phyloP scores from a whole-genome alignment of 2,797 vertebrate species.

The Megaceryle alcyon region DNA sequence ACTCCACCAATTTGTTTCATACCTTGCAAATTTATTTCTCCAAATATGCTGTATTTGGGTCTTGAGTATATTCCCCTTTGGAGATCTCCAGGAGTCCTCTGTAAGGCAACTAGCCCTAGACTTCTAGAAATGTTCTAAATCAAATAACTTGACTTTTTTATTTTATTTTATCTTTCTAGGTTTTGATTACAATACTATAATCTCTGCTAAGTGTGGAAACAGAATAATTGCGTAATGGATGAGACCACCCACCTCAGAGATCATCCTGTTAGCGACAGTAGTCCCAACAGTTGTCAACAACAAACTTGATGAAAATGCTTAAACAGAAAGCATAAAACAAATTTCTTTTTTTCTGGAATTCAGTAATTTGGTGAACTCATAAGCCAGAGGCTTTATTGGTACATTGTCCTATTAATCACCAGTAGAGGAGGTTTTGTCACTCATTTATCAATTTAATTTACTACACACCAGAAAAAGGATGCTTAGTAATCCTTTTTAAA shows the following conservation, averaged over 20 bases:
- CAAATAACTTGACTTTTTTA: background rate
- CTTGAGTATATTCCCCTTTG: background rate
- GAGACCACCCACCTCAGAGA: background rate
- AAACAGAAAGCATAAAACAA: background rate
- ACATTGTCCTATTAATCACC: background rate
- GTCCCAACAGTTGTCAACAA: background rate
- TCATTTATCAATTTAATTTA: background rate
- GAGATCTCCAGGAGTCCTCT: background rate
- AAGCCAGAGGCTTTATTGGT: background rate
- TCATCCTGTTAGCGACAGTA: background rate
- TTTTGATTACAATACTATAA: background rate
- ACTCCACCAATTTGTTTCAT: background rate
- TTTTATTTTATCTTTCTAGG: background rate
- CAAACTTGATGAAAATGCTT: background rate
- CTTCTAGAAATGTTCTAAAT: background rate
- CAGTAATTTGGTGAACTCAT: background rate
- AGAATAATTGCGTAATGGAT: background rate
- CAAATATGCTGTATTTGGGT: background rate
- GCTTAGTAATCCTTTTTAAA: background rate
- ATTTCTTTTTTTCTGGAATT: background rate
- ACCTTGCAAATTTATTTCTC: background rate
- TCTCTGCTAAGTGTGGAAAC: background rate
- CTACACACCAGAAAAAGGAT: background rate
- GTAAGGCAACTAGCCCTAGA: background rate
- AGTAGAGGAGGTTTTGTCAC: background rate